These are phyloP conservation scores for Catocala nupta DNA, from an alignment of 2,888 invertebrate species.

Conservation along the genomic window DNA sequence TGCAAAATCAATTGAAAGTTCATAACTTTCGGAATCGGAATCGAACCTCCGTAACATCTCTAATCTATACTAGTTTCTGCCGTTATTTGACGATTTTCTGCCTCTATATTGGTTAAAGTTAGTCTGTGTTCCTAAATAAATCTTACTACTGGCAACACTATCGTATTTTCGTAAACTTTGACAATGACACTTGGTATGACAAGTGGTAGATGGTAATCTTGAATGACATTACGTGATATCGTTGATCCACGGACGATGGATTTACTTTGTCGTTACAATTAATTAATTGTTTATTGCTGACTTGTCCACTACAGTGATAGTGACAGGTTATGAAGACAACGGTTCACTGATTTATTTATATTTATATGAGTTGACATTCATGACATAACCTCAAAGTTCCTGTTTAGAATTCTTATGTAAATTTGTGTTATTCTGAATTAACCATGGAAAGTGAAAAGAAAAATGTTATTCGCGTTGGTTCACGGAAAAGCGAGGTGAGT, in stretches of 20 bases:
- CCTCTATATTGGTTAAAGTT: no score
- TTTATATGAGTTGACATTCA: conserved; percentile 27
- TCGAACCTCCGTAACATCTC: no score
- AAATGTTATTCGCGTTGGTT: conserved; percentile 91
- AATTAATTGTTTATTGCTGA: conserved; percentile 41
- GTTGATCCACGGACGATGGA: conserved; percentile 24
- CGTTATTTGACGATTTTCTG: no score
- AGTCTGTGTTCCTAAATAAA: not conserved
- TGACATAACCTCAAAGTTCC: conserved; percentile 53
- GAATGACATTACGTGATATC: conserved; percentile 6
- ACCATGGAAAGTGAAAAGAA: conserved; percentile 77
- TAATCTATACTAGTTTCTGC: no score
- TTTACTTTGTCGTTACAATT: conserved; percentile 35
- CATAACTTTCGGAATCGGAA: no score
- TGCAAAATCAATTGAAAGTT: no score
- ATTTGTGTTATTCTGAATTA: conserved; percentile 48
- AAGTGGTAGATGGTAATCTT: conserved; percentile 3
- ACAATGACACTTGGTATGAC: not conserved
- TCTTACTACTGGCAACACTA: not conserved
- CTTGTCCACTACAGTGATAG: conserved; percentile 85
- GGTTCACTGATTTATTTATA: conserved; percentile 20
- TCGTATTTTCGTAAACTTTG: not conserved
- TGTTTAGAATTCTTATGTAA: conserved; percentile 52
- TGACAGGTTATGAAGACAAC: conserved; percentile 67
- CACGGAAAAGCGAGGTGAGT: conserved; percentile 94